These are phyloP conservation scores for Bryconaethiops microstoma DNA, from an alignment of 2,797 vertebrate genomes.

Conservation along the genomic window DNA sequence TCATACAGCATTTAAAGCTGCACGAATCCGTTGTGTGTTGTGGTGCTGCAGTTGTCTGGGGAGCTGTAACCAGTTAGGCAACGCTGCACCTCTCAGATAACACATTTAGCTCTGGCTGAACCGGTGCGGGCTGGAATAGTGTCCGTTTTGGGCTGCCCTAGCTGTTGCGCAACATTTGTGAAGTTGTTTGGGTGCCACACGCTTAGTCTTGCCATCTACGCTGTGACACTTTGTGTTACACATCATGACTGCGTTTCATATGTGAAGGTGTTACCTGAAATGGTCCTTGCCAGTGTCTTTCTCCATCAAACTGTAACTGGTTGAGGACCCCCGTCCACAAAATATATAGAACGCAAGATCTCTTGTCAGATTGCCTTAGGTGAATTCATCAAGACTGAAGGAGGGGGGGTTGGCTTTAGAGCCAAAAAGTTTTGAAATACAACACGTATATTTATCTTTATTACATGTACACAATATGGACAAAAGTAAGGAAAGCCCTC, in stretches of 20 bases:
- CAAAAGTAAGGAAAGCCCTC: background rate
- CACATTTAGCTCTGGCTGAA: background rate
- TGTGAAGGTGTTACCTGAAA: too few relatives aligned
- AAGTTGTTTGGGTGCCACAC: background rate
- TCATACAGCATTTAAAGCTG: slow-evolving; percentile 65
- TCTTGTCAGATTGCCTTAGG: background rate
- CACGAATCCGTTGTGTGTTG: background rate
- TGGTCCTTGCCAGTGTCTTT: too few relatives aligned
- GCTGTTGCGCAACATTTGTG: slow-evolving; percentile 21
- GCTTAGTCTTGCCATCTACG: background rate
- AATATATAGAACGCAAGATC: background rate
- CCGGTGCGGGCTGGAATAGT: slow-evolving; percentile 10
- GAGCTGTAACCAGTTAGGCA: background rate
- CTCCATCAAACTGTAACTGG: background rate
- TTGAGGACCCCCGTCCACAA: background rate
- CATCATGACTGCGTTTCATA: background rate
- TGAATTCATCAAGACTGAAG: too few relatives aligned
- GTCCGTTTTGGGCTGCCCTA: slow-evolving; percentile 8
- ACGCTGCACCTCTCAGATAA: background rate
- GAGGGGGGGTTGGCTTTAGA: background rate
- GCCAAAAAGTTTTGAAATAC: background rate
- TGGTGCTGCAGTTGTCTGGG: background rate
- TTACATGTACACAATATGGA: background rate
- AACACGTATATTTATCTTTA: background rate
- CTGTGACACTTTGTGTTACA: background rate